Conservation (phyloP, 2,797 vertebrate species). For the Meda fulgida region DNA sequence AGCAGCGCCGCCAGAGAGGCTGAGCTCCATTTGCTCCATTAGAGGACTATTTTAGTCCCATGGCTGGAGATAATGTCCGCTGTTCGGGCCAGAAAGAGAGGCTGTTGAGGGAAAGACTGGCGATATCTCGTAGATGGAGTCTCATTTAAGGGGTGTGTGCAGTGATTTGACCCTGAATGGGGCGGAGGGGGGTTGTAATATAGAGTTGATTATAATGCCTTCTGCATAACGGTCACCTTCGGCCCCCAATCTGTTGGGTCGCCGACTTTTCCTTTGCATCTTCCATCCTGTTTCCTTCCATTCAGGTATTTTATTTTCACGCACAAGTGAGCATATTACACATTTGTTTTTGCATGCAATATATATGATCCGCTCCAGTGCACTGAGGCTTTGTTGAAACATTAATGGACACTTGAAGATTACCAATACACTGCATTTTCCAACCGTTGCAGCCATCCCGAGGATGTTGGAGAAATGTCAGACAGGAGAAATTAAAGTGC, state of each 20-base stretch:
- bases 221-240: constrained; percentile 44
- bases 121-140: constrained; percentile 25
- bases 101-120: constrained; percentile 41
- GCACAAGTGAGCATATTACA: neutral
- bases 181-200: neutral
- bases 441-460: neutral
- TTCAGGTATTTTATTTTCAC: constrained; percentile 4
- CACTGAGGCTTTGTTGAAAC: neutral
- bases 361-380: neutral
- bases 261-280: neutral
- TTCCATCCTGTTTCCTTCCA: neutral
- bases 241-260: constrained; percentile 22
- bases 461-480: neutral
- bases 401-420: constrained; percentile 2
- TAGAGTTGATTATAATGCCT: constrained; percentile 39
- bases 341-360: neutral
- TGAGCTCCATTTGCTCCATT: constrained; percentile 49
- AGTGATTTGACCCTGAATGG: constrained; percentile 31
- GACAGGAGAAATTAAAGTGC: neutral
- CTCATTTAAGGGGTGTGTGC: constrained; percentile 19
- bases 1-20: constrained; percentile 19
- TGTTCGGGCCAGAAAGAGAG: constrained; percentile 30
- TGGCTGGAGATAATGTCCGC: constrained; percentile 43
- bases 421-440: neutral
- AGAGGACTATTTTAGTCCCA: constrained; percentile 52